A percentile compares a stretch with the other conserved stretches of the same genome.
Evolutionary conservation across 2,888 invertebrate species (phyloP).

Genomic region (Aphelenchoides bicaudatus): DNA sequence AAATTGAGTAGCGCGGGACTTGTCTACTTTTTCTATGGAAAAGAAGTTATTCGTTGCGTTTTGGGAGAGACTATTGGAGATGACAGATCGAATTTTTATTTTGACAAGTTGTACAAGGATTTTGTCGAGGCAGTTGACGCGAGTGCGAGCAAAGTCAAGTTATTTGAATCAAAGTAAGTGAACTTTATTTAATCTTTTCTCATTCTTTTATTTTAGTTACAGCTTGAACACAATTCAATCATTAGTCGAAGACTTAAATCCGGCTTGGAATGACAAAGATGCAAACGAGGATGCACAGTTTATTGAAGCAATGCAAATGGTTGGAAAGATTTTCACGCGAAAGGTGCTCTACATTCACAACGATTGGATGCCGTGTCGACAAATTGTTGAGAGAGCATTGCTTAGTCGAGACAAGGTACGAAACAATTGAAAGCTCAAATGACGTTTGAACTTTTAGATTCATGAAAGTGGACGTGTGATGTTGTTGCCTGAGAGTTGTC

Average conservation of each 20-base stretch:
- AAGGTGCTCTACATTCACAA: constrained; percentile 68
- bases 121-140: constrained; percentile 89
- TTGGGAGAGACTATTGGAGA: constrained; percentile 12
- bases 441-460: constrained; percentile 62
- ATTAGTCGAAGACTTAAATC: constrained; percentile 77
- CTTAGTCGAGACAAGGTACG: constrained; percentile 67
- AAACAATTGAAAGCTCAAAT: background rate
- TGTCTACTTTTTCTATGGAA: constrained; percentile 83
- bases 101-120: constrained; percentile 72
- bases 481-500: constrained; percentile 67
- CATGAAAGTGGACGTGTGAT: constrained; percentile 79
- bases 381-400: constrained; percentile 73
- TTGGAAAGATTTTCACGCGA: constrained; percentile 76
- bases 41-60: constrained; percentile 68
- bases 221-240: too few species aligned
- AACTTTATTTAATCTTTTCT: too few species aligned
- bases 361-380: constrained; percentile 68
- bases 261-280: constrained; percentile 71
- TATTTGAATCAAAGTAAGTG: too few species aligned
- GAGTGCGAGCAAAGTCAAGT: too few species aligned
- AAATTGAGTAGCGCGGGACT: constrained; percentile 92
- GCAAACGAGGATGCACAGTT: constrained; percentile 63
- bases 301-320: constrained; percentile 73
- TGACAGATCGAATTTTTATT: constrained; percentile 58
- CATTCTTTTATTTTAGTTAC: too few species aligned